Percentiles rank a stretch among this genome's conserved stretches.
phyloP scores from a whole-genome alignment of 2,797 vertebrate species.

The Mormyrops attenuatus region DNA sequence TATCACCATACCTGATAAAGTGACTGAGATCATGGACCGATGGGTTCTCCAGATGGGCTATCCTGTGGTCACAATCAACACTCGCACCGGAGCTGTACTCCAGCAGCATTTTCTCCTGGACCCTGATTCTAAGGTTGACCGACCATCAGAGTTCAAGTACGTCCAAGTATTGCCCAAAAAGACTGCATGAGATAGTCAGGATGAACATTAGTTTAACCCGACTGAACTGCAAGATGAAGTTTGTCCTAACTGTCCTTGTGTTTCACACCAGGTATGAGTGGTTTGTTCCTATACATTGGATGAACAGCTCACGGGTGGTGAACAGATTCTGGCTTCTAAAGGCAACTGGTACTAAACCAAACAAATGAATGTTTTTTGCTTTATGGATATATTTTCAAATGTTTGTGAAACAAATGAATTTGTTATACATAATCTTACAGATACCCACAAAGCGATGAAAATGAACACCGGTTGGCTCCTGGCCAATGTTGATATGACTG shows the following conservation, averaged over 20 bases:
- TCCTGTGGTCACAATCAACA: slow-evolving; percentile 78
- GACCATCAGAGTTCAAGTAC: slow-evolving; percentile 75
- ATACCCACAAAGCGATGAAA: slow-evolving; percentile 25
- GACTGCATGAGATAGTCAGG: not conserved
- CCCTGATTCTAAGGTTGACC: slow-evolving; percentile 58
- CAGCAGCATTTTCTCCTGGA: slow-evolving; percentile 88
- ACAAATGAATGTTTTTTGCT: not conserved
- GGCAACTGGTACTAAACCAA: slow-evolving; percentile 46
- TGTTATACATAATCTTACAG: slow-evolving; percentile 24
- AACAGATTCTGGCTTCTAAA: slow-evolving; percentile 64
- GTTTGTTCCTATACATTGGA: slow-evolving; percentile 77
- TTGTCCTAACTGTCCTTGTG: not conserved
- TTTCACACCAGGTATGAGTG: slow-evolving; percentile 71
- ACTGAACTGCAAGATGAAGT: not conserved
- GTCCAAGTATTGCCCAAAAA: slow-evolving; percentile 27
- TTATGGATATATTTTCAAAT: not conserved
- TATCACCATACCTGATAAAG: slow-evolving; percentile 40
- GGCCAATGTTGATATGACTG: slow-evolving; percentile 73
- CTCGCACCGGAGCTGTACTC: slow-evolving; percentile 53
- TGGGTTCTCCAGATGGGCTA: slow-evolving; percentile 97
- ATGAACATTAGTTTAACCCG: not conserved
- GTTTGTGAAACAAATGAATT: not conserved
- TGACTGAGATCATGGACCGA: slow-evolving; percentile 80
- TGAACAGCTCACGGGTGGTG: accelerated
- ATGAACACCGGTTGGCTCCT: slow-evolving; percentile 65